Evolutionary conservation across 2,888 invertebrate species (phyloP).

Genomic region (Calephelis perditalis): DNA sequence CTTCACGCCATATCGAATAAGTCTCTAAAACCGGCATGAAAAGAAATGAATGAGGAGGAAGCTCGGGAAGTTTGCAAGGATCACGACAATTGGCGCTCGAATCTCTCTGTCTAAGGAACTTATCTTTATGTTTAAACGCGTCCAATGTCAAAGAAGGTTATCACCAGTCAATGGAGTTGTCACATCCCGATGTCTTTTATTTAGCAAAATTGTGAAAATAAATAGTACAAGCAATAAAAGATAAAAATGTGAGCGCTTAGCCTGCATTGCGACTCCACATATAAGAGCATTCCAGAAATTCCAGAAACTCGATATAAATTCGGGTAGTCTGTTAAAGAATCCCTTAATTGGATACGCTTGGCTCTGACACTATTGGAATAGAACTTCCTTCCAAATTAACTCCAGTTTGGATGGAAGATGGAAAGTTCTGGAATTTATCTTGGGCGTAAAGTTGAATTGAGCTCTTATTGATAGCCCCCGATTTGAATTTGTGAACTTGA

Average conservation of each 20-base stretch:
- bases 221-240: neutral
- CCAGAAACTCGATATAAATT: constrained; percentile 23
- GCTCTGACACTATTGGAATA: constrained; percentile 30
- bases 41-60: too few species aligned
- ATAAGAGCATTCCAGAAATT: constrained; percentile 4
- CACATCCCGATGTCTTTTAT: too few species aligned
- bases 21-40: too few species aligned
- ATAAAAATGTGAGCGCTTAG: neutral
- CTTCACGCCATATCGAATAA: too few species aligned
- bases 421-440: constrained; percentile 41
- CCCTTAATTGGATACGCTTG: constrained; percentile 33
- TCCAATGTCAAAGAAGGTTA: too few species aligned
- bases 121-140: too few species aligned
- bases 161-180: too few species aligned
- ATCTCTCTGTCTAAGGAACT: too few species aligned
- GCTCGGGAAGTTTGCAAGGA: too few species aligned
- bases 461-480: constrained; percentile 29
- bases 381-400: constrained; percentile 37
- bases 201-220: too few species aligned
- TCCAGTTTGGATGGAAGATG: constrained; percentile 34
- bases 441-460: constrained; percentile 37
- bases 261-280: constrained; percentile 6
- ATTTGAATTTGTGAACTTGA: constrained; percentile 32
- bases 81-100: too few species aligned
- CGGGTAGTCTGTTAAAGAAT: constrained; percentile 30